Percentiles rank a stretch among this genome's conserved stretches.
Conservation (phyloP, 2,888 invertebrate species). For the Diplolepis rosae region DNA sequence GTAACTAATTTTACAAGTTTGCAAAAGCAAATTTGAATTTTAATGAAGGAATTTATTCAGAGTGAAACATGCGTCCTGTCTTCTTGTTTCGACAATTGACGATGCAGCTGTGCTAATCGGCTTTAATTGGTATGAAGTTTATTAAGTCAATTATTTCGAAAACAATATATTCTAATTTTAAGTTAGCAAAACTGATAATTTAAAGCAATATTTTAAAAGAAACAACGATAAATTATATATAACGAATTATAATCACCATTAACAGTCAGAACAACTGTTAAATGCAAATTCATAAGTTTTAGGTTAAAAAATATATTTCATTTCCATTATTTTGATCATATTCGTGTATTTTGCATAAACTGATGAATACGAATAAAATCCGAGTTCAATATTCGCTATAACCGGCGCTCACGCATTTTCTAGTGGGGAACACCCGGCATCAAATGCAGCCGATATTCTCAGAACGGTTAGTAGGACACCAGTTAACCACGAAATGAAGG, state of each 20-base stretch:
- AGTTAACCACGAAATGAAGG: conserved; percentile 58
- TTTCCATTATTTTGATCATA: neutral
- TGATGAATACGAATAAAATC: neutral
- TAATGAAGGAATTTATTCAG: conserved; percentile 44
- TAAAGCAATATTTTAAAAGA: no score
- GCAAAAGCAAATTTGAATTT: neutral
- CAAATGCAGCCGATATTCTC: conserved; percentile 38
- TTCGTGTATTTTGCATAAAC: neutral
- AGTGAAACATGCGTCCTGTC: conserved; percentile 26
- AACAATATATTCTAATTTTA: conserved; percentile 44
- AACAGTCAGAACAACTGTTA: no score
- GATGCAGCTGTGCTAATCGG: conserved; percentile 57
- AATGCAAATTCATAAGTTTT: no score
- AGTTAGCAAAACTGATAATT: conserved; percentile 36
- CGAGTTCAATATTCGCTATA: neutral
- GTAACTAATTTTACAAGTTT: neutral
- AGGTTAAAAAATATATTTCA: neutral
- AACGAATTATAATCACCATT: no score
- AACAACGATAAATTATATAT: no score
- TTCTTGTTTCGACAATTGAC: conserved; percentile 51
- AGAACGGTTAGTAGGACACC: conserved; percentile 63
- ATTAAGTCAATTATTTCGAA: conserved; percentile 52
- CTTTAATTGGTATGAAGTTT: conserved; percentile 61
- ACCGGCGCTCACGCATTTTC: conserved; percentile 20
- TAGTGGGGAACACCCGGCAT: conserved; percentile 29